A percentile compares a stretch with the other conserved stretches of the same genome.
These are phyloP conservation scores for Mesitornis unicolor DNA, from an alignment of 2,113 vertebrate genomes.

Conservation along the genomic window DNA sequence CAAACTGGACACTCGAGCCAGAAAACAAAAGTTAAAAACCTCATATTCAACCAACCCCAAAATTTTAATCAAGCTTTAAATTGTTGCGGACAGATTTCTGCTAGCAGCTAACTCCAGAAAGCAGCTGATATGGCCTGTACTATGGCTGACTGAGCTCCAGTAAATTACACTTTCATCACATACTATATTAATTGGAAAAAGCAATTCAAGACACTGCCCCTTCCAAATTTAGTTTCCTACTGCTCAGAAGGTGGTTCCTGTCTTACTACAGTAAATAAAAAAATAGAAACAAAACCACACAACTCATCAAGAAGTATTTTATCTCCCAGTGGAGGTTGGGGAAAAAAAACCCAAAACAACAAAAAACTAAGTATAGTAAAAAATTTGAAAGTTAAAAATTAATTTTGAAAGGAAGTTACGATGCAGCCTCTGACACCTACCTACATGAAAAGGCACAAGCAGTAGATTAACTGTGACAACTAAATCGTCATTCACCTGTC, in stretches of 20 bases:
- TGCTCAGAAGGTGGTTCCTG: not conserved
- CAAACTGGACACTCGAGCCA: not conserved
- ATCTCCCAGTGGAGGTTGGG: not conserved
- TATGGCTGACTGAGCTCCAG: not conserved
- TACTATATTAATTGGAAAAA: not conserved
- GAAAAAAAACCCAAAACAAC: not conserved
- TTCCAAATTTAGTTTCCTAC: not conserved
- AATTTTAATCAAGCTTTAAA: not conserved
- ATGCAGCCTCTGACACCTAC: not conserved
- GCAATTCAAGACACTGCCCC: not conserved
- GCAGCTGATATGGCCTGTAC: not conserved
- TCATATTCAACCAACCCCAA: not conserved
- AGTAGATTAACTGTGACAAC: not conserved
- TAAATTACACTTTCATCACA: not conserved
- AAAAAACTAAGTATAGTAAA: not conserved
- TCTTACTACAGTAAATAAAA: not conserved
- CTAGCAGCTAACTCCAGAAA: not conserved
- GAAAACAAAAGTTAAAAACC: not conserved
- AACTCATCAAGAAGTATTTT: not conserved
- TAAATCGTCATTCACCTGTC: not conserved
- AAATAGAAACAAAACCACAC: not conserved
- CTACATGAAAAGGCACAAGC: not conserved
- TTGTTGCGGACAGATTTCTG: not conserved
- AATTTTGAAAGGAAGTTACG: not conserved
- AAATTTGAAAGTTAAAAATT: not conserved